Conservation (phyloP, 2,888 invertebrate species). For the Papilio demoleus region DNA sequence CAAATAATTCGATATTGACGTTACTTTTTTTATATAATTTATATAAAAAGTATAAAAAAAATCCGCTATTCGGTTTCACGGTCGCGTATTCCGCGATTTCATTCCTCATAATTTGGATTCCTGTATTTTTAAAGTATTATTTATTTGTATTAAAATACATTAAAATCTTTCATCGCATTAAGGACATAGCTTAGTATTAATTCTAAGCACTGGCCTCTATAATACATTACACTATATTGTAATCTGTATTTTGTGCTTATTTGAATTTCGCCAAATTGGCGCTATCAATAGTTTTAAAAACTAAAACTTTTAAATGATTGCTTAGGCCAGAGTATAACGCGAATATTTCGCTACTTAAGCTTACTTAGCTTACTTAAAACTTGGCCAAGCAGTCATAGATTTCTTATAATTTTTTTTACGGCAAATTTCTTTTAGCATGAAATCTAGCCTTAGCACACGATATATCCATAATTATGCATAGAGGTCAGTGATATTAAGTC, state of each 20-base stretch:
- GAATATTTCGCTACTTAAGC: no score
- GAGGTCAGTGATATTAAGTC: slow-evolving; percentile 6
- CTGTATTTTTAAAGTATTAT: not conserved
- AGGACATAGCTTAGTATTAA: slow-evolving; percentile 16
- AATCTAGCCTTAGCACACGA: no score
- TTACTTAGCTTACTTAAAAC: no score
- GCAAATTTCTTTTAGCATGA: no score
- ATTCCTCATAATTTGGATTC: not conserved
- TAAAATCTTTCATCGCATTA: slow-evolving; percentile 8
- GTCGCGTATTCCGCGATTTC: not conserved
- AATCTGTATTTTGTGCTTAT: not conserved
- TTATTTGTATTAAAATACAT: slow-evolving; percentile 10
- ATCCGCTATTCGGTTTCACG: not conserved
- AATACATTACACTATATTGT: no score
- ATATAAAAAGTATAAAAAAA: not conserved
- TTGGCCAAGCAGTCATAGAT: no score
- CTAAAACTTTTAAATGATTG: no score
- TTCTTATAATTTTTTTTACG: no score
- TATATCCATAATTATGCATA: no score
- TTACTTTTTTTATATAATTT: not conserved
- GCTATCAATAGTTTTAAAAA: not conserved
- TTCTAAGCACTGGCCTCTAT: not conserved
- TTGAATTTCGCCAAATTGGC: not conserved
- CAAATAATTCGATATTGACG: no score
- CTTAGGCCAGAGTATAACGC: no score